A percentile compares a stretch with the other conserved stretches of the same genome.
These are phyloP conservation scores for Phasianus colchicus DNA, from an alignment of 2,113 vertebrate species.

Conservation along the genomic window DNA sequence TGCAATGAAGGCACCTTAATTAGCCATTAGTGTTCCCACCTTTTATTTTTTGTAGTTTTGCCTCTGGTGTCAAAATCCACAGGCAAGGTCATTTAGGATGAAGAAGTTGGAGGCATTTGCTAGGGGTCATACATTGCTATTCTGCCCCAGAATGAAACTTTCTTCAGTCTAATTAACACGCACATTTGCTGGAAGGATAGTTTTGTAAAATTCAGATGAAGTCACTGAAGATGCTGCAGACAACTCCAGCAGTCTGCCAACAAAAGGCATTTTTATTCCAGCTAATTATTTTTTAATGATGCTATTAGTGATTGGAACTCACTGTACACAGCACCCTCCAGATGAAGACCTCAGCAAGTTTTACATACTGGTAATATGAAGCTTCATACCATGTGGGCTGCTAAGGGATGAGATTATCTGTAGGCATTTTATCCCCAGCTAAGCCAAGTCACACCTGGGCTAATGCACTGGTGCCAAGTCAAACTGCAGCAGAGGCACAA, in stretches of 20 bases:
- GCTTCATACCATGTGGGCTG: neutral
- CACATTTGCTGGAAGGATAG: neutral
- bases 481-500: neutral
- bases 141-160: conserved; percentile 1
- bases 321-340: neutral
- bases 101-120: neutral
- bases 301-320: conserved; percentile 31
- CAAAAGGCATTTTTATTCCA: conserved; percentile 42
- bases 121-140: neutral
- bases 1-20: neutral
- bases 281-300: conserved; percentile 65
- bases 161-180: conserved; percentile 19
- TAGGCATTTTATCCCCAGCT: neutral
- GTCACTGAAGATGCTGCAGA: conserved; percentile 1
- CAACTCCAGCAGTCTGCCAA: conserved; percentile 15
- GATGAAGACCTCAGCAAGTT: conserved; percentile 11
- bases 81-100: neutral
- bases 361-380: neutral
- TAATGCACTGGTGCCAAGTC: neutral
- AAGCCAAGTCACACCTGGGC: neutral
- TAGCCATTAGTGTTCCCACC: conserved; percentile 1
- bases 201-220: neutral
- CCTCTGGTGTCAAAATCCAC: conserved; percentile 9
- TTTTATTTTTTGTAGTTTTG: neutral
- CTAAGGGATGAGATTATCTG: neutral